Base-by-base conservation (phyloP, 2,797 vertebrate genomes). In the Macropodus opercularis region DNA sequence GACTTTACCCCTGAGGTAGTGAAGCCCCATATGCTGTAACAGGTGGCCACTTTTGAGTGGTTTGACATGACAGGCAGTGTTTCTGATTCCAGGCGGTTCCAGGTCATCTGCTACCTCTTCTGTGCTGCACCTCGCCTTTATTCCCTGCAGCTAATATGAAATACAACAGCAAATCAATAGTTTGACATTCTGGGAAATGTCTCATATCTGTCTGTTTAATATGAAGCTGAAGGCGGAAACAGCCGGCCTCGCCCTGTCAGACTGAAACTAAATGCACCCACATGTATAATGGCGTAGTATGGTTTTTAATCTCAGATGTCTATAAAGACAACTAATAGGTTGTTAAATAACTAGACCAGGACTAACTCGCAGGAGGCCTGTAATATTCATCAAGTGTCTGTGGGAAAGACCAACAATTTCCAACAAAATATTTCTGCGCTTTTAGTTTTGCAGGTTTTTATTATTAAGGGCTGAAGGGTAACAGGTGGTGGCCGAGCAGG, bases 1-100 rank as follows among this genome's bases (percentile, higher is more conserved):
- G 95, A 96, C 79, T 91, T 94, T 60, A 95, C 94, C 57, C 96
- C 97, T 1, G 94, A 95, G 85, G 94, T 90, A 86, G 17, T 29
- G 38, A 48, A 8, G 36, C 18, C 51, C 35, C 61, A 62, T 57
- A 60, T 75, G 50, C 35, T 14, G 43, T 38, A 64, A 71, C 73
- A 83, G 63, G 51, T 80, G 79, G 72, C 53, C 72, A 56, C 55
- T 63, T 78, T 57, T 68, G 42, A 62, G 47, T 54, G 23, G 54
- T 67, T 50, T 78, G 47, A 69, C 32, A 62, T 31, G 36, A 72
- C 49, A 43, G 44, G 29, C 21, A 4, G 1, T 36, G 54, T 39
- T 74, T 77, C 63, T 49, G 29, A 66, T 68, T 64, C 53, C 34
- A 65, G 35, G 44, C 48, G 55, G 47, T 49, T 53, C 46, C 38